phyloP scores from a whole-genome alignment of 2,888 invertebrate genomes.

The Stictocephala bisonia region DNA sequence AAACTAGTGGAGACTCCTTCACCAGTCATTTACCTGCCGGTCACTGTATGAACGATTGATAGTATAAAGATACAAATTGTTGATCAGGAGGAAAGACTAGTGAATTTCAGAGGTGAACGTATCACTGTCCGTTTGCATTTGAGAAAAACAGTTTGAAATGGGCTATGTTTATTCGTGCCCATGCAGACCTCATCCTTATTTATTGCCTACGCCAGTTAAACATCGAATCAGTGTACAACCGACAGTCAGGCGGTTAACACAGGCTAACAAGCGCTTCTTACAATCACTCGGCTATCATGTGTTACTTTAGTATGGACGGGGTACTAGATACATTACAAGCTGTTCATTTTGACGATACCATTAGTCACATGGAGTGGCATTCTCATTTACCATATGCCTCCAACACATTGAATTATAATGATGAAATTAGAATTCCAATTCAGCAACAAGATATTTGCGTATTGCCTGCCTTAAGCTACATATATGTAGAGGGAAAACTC shows the following conservation, averaged over 20 bases:
- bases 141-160: too few relatives aligned
- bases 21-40: too few relatives aligned
- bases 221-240: not conserved
- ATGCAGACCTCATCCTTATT: too few relatives aligned
- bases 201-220: too few relatives aligned
- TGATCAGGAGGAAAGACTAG: too few relatives aligned
- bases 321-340: slow-evolving; percentile 46
- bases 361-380: slow-evolving; percentile 20
- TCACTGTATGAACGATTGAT: too few relatives aligned
- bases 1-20: too few relatives aligned
- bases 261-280: slow-evolving; percentile 48
- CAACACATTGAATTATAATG: slow-evolving; percentile 47
- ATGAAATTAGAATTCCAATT: slow-evolving; percentile 52
- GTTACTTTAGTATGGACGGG: not conserved
- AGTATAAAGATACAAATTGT: too few relatives aligned
- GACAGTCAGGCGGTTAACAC: slow-evolving; percentile 44
- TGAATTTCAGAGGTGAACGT: too few relatives aligned
- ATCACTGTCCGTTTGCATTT: too few relatives aligned
- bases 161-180: too few relatives aligned
- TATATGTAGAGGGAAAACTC: slow-evolving; percentile 49
- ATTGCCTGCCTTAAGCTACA: slow-evolving; percentile 45
- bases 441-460: slow-evolving; percentile 50
- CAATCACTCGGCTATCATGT: slow-evolving; percentile 50
- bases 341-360: slow-evolving; percentile 47
- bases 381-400: slow-evolving; percentile 49